Conservation (phyloP, 2,888 invertebrate genomes). For the Eulithis testata region DNA sequence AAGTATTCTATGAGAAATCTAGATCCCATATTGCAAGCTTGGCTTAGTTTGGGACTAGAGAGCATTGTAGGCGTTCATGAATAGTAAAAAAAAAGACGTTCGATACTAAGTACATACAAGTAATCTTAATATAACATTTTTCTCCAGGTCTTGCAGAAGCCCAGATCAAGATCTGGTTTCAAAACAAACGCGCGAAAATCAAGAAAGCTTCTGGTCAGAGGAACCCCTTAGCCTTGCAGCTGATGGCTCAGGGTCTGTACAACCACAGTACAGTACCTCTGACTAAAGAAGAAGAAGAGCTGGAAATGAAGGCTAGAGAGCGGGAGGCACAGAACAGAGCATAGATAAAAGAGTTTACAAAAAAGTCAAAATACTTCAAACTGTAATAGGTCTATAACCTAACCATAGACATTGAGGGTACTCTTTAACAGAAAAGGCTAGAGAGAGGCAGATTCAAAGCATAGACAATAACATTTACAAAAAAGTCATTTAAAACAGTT, state of each 20-base stretch:
- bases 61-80: too few species aligned
- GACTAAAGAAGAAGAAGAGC: conserved; percentile 89
- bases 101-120: neutral
- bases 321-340: conserved; percentile 70
- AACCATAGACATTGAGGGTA: too few species aligned
- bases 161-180: conserved; percentile 99
- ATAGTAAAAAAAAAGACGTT: too few species aligned
- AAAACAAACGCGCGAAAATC: conserved; percentile 98
- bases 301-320: conserved; percentile 82
- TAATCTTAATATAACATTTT: neutral
- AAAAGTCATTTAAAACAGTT: too few species aligned
- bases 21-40: too few species aligned
- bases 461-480: too few species aligned
- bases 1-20: too few species aligned
- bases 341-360: conserved; percentile 37
- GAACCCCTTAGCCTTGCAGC: conserved; percentile 93
- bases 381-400: too few species aligned
- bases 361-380: too few species aligned
- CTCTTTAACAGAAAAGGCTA: too few species aligned
- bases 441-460: too few species aligned
- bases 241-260: conserved; percentile 97
- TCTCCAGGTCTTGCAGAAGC: conserved; percentile 93
- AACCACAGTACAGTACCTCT: conserved; percentile 89
- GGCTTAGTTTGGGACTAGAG: too few species aligned
- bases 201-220: conserved; percentile 95